Conservation (phyloP, 2,888 invertebrate species). For the Herminia tarsipennalis region DNA sequence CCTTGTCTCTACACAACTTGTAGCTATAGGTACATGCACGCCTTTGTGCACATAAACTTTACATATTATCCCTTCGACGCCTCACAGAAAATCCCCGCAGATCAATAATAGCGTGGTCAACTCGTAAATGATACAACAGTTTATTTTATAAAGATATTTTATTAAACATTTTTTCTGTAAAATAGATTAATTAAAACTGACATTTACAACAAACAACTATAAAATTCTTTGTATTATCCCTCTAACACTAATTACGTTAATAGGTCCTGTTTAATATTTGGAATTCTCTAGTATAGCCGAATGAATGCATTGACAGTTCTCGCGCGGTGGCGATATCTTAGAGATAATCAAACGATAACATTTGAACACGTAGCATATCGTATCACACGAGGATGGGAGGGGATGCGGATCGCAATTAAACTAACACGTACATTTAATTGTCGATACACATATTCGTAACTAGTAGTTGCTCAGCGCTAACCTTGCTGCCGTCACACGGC, state of each 20-base stretch:
- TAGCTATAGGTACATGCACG: slow-evolving; percentile 37
- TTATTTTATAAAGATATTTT: slow-evolving; percentile 83
- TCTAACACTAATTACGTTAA: slow-evolving; percentile 77
- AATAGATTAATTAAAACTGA: slow-evolving; percentile 85
- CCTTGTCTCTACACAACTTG: slow-evolving; percentile 50
- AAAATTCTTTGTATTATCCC: slow-evolving; percentile 79
- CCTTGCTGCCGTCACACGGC: slow-evolving; percentile 20
- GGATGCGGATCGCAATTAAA: slow-evolving; percentile 55
- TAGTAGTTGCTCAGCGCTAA: slow-evolving; percentile 38
- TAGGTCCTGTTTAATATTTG: slow-evolving; percentile 73
- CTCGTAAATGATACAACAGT: slow-evolving; percentile 48
- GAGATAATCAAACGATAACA: slow-evolving; percentile 57
- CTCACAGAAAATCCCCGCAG: slow-evolving; percentile 19
- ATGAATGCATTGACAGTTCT: slow-evolving; percentile 54
- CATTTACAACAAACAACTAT: slow-evolving; percentile 85
- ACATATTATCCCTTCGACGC: slow-evolving; percentile 37
- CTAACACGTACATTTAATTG: slow-evolving; percentile 58
- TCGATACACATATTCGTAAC: slow-evolving; percentile 58
- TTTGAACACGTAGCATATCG: slow-evolving; percentile 74
- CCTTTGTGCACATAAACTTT: slow-evolving; percentile 44
- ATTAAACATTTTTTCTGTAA: slow-evolving; percentile 85
- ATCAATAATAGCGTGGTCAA: slow-evolving; percentile 23
- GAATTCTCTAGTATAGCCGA: slow-evolving; percentile 60
- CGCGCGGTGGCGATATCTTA: slow-evolving; percentile 48
- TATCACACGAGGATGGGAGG: slow-evolving; percentile 72